Conservation (phyloP, 2,113 vertebrate species). For the Pipra filicauda region DNA sequence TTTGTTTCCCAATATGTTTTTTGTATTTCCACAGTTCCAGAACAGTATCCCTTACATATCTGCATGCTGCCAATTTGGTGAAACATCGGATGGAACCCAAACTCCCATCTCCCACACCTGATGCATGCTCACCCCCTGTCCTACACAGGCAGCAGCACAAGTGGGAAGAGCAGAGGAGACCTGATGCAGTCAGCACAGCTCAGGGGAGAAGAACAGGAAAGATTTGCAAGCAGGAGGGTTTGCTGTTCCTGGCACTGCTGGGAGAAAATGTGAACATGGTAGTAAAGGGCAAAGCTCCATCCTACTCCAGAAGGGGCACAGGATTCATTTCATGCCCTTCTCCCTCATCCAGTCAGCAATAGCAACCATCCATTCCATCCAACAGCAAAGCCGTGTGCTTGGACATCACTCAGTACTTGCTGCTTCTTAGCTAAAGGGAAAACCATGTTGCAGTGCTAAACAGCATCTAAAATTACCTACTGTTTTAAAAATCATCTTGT, state of each 20-base stretch:
- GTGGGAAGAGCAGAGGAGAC: neutral
- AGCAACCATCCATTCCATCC: neutral
- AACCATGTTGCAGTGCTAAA: neutral
- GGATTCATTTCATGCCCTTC: neutral
- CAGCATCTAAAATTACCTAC: neutral
- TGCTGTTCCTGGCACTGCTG: neutral
- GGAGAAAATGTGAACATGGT: neutral
- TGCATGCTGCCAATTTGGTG: neutral
- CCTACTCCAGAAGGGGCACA: neutral
- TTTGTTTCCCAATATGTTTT: neutral
- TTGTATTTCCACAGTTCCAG: neutral
- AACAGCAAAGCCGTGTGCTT: neutral
- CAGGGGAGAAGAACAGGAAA: neutral
- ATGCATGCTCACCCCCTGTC: accelerated
- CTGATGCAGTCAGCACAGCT: neutral
- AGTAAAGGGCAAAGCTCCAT: neutral
- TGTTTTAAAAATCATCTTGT: neutral
- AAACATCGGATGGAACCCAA: neutral
- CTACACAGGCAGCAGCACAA: neutral
- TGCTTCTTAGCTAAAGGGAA: neutral
- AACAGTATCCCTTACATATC: neutral
- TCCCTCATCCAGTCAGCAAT: neutral
- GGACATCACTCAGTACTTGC: neutral
- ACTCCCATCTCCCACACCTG: neutral
- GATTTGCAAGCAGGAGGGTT: neutral